Evolutionary conservation across 2,888 invertebrate species (phyloP).

Genomic region (Ennomos quercinarius): DNA sequence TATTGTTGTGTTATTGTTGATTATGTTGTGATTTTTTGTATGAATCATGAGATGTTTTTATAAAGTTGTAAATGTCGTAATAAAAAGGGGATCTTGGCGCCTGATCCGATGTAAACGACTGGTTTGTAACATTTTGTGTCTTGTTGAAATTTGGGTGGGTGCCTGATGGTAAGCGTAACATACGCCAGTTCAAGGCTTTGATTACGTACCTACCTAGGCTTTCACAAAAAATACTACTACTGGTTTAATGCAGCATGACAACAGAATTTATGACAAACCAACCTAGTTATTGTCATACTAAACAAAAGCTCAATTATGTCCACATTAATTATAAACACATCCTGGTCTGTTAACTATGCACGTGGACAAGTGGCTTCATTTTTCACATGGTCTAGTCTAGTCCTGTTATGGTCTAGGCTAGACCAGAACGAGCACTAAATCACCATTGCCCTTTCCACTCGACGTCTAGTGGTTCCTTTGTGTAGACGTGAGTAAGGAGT

Average conservation of each 20-base stretch:
- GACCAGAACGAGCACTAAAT: constrained; percentile 21
- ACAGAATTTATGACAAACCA: too few relatives aligned
- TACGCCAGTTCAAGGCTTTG: too few relatives aligned
- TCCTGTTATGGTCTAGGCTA: constrained; percentile 17
- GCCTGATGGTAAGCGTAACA: too few relatives aligned
- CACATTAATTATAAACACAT: constrained; percentile 10
- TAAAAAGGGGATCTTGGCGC: too few relatives aligned
- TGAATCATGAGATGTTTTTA: constrained; percentile 15
- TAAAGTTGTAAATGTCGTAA: constrained; percentile 2
- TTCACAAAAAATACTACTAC: too few relatives aligned
- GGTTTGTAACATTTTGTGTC: too few relatives aligned
- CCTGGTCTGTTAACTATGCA: constrained; percentile 9
- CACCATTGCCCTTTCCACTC: constrained; percentile 35
- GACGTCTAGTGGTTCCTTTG: constrained; percentile 28
- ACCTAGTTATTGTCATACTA: constrained; percentile 1
- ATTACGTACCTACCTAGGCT: too few relatives aligned
- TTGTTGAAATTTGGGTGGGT: too few relatives aligned
- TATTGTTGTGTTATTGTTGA: constrained; percentile 11
- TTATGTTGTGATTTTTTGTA: constrained; percentile 8
- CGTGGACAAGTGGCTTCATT: neutral
- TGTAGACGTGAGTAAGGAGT: constrained; percentile 32
- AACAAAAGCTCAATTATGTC: constrained; percentile 1
- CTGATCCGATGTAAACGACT: too few relatives aligned
- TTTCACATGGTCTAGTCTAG: constrained; percentile 10
- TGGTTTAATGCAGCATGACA: too few relatives aligned